Evolutionary conservation across 2,797 vertebrate species (phyloP).

Genomic region (Cossypha niveicapilla): DNA sequence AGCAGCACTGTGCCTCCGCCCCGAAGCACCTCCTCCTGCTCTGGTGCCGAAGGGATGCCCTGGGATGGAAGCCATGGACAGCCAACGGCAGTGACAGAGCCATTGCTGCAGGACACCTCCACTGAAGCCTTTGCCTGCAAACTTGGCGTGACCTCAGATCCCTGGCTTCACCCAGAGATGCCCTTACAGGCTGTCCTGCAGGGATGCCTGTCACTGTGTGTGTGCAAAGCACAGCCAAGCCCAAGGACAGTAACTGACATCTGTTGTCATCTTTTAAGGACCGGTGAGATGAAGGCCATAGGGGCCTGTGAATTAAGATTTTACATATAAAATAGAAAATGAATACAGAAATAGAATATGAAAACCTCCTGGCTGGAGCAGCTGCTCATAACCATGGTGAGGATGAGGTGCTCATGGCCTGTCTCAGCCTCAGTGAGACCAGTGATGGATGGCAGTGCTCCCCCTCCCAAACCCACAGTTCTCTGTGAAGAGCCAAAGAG

Average conservation of each 20-base stretch:
- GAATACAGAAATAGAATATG: not conserved
- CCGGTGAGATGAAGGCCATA: rapidly evolving
- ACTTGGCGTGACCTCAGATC: rapidly evolving
- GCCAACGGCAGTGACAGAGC: rapidly evolving
- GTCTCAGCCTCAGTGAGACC: not conserved
- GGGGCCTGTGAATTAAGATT: not conserved
- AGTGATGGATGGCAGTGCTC: not conserved
- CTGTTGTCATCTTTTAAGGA: not conserved
- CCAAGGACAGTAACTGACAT: not conserved
- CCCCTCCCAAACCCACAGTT: not conserved
- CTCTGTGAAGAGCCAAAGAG: not conserved
- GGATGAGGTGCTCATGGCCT: not conserved
- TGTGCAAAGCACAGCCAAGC: not conserved
- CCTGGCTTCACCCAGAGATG: rapidly evolving
- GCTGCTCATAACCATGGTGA: not conserved
- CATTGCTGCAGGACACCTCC: not conserved
- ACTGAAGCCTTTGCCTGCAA: not conserved
- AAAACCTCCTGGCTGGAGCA: not conserved
- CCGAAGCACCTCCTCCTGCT: rapidly evolving
- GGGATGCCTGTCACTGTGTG: not conserved
- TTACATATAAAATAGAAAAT: not conserved
- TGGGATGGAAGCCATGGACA: not conserved
- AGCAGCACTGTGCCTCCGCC: not conserved
- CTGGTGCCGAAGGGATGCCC: rapidly evolving
- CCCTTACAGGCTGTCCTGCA: not conserved